phyloP scores from a whole-genome alignment of 1,140 invertebrate species.

The Steinernema feltiae region DNA sequence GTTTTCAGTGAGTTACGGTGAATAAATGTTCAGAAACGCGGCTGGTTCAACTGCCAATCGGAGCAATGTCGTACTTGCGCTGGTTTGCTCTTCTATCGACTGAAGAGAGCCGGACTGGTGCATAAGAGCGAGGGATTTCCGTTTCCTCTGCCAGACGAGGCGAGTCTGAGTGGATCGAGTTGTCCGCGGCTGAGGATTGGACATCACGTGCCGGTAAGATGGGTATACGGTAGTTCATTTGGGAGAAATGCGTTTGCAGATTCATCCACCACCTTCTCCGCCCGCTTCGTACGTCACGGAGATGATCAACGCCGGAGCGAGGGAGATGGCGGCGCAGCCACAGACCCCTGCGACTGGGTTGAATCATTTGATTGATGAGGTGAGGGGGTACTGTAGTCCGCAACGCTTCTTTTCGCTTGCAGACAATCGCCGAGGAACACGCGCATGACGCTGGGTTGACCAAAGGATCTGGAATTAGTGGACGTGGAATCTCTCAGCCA shows the following conservation, averaged over 20 bases:
- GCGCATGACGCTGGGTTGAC: not conserved
- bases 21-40: conserved; percentile 18
- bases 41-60: conserved; percentile 2
- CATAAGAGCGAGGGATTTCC: not conserved
- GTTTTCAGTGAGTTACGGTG: no score
- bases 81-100: conserved; percentile 17
- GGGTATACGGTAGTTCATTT: not conserved
- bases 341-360: not conserved
- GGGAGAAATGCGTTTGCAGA: not conserved
- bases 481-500: not conserved
- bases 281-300: not conserved
- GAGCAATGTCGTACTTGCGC: conserved; percentile 17
- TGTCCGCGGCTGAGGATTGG: not conserved
- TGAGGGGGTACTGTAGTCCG: not conserved
- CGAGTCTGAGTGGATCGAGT: not conserved
- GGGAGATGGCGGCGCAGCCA: not conserved
- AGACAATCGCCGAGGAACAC: not conserved
- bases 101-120: not conserved
- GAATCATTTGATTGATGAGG: not conserved
- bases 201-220: not conserved
- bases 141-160: not conserved
- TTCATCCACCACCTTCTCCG: not conserved
- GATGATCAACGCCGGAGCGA: not conserved
- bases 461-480: no score
- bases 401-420: not conserved